phyloP scores from a whole-genome alignment of 1,140 invertebrate species.

The Drosophila lini region DNA sequence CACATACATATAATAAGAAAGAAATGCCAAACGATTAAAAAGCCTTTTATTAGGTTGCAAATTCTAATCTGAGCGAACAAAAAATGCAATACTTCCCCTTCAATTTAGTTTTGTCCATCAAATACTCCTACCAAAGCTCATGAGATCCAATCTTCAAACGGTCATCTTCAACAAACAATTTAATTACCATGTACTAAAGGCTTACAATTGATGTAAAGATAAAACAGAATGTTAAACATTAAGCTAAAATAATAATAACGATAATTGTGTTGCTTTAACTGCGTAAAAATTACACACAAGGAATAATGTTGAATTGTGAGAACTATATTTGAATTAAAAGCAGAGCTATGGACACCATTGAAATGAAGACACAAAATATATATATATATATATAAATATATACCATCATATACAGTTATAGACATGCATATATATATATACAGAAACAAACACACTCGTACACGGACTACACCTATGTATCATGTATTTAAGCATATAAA shows the following conservation, averaged over 20 bases:
- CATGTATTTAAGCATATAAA: slow-evolving; percentile 78
- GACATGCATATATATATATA: slow-evolving; percentile 30
- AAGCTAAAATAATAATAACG: slow-evolving; percentile 38
- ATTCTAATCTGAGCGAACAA: background rate
- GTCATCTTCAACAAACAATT: slow-evolving; percentile 13
- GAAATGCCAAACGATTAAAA: slow-evolving; percentile 2
- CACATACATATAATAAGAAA: background rate
- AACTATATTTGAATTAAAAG: slow-evolving; percentile 48
- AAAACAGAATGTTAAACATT: slow-evolving; percentile 64
- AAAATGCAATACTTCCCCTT: background rate
- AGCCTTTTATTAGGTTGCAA: background rate
- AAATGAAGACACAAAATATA: slow-evolving; percentile 17
- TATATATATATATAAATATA: slow-evolving; percentile 36
- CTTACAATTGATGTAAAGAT: slow-evolving; percentile 55
- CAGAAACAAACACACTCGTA: slow-evolving; percentile 22
- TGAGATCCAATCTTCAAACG: slow-evolving; percentile 5
- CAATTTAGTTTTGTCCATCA: background rate
- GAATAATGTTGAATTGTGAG: slow-evolving; percentile 60
- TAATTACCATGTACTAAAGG: slow-evolving; percentile 43
- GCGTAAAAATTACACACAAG: slow-evolving; percentile 27
- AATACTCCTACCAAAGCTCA: slow-evolving; percentile 4
- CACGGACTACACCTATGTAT: slow-evolving; percentile 66
- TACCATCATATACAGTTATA: slow-evolving; percentile 51
- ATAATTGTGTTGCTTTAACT: slow-evolving; percentile 63
- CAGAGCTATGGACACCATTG: slow-evolving; percentile 34